Evolutionary conservation across 2,888 invertebrate species (phyloP), one percentile per base, ranked within the genome.

Genomic region (Morinoia aosen): DNA sequence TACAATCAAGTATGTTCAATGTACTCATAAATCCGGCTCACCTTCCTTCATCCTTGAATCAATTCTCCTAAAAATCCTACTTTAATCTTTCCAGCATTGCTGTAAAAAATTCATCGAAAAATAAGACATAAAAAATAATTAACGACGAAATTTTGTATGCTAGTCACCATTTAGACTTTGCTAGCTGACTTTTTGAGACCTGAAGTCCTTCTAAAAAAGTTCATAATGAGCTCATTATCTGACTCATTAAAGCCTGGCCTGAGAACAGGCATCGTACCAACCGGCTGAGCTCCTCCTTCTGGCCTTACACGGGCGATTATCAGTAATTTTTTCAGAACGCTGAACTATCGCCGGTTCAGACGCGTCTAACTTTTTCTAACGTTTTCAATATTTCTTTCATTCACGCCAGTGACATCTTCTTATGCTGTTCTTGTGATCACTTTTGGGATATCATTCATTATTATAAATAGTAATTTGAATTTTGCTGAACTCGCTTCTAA

Each of bases 231-330:
- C 76, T 76, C 76, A 76, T 76, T 14, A 76, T 76, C 33, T 76
- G 76, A 76, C 76, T 76, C 76, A 76, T 76, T 76, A 76, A 76
- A 76, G 76, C 76, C 76, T 33, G 76, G 76, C 76, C 76, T 76
- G 8, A 76, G 76, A 76, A 33, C 76, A 0, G 76, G 25, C 76
- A 19, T 3, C 76, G 14, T 25, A 25, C 76, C 2, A 76, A 33
- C 25, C 76, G 16, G 33, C 33, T 1, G 76, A 76, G 76, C 7
- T 0, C 25, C 76, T 33, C 25, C 33, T 33, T 19, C 33, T 76
- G 8, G 61, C 61, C 61, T 19, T 19, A 61, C 61, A 16, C 61
- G 25, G 76, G 76, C 76, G 76, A 61, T 2, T 12, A 3, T 33
- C 76, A 14, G 19, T 76, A 0, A 76, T 12, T 76, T 16, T 76